Percentiles rank a stretch among this genome's conserved stretches.
Evolutionary conservation across 2,113 vertebrate species (phyloP).

Genomic region (Ictalurus furcatus): DNA sequence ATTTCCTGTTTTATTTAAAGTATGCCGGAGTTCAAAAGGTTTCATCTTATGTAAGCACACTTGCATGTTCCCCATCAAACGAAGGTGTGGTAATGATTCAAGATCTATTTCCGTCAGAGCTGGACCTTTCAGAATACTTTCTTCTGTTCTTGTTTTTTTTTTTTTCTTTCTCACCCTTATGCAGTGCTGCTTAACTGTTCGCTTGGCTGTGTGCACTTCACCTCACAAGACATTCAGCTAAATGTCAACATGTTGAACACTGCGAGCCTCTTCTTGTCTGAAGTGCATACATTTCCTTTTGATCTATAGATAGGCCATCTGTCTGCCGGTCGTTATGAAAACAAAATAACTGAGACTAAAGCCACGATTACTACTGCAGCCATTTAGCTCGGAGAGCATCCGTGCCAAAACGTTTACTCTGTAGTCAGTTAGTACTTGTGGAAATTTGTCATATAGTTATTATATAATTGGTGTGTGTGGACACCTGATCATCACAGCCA

Average conservation of each 20-base stretch:
- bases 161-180: not conserved
- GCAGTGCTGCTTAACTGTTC: not conserved
- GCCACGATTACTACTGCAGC: not conserved
- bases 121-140: not conserved
- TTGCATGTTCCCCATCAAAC: not conserved
- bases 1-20: conserved; percentile 5
- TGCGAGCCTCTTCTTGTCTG: not conserved
- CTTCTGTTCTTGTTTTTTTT: not conserved
- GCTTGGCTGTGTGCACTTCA: not conserved
- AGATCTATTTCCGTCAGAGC: not conserved
- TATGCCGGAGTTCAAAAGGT: not conserved
- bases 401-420: not conserved
- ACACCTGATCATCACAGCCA: not conserved
- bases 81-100: not conserved
- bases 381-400: not conserved
- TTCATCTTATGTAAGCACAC: not conserved
- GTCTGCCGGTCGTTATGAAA: not conserved
- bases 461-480: not conserved
- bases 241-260: not conserved
- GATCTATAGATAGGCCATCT: conserved; percentile 1
- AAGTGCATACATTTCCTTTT: conserved; percentile 6
- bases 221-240: not conserved
- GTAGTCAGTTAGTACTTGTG: not conserved
- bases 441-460: not conserved
- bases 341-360: not conserved